Evolutionary conservation across 2,113 vertebrate species (phyloP), one percentile per base, ranked within the genome.

Genomic region (Aphyosemion australe): DNA sequence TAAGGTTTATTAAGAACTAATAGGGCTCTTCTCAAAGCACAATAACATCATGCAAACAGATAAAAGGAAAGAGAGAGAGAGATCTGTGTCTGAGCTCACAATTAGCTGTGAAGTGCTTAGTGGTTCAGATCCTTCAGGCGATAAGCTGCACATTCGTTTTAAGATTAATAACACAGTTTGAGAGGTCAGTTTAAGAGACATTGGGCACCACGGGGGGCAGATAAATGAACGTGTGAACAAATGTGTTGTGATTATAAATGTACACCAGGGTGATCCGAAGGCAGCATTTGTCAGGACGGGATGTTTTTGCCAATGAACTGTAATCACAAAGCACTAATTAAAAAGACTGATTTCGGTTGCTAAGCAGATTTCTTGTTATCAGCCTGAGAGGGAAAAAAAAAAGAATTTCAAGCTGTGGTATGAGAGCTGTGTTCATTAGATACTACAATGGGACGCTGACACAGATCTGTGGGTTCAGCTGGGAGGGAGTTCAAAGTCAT

Each of bases 401-500:
- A 61, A 34, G 34, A 37, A 80, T 89, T 82, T 74, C 2, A 9
- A 76, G 72, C 69, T 12, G 57, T 4, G 72, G 83, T 70, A 76
- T 82, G 65, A 82, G 74, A 74, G 53, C 58, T n/a, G 66, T 12
- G 62, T 80, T 90, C 81, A 87, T 88, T 84, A 84, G 69, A 66
- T 68, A 67, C 63, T 72, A 88, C 74, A 88, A 87, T 71, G 82
- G 74, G 72, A 80, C 66, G 37, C 75, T 78, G 85, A 88, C 82
- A 90, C 74, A 80, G 73, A 87, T 86, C 76, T 76, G 60, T 49
- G 72, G 71, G 53, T 79, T 87, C 73, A 76, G 77, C 72, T 79
- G 81, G 83, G 81, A 88, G 76, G 57, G 37, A 72, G 79, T 85
- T 89, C 82, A 92, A 88, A 89, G 89, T 84, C 76, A 72, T 82